A percentile compares a stretch with the other conserved stretches of the same genome.
phyloP scores from a whole-genome alignment of 2,888 invertebrate genomes.

The Cosmia pyralina region DNA sequence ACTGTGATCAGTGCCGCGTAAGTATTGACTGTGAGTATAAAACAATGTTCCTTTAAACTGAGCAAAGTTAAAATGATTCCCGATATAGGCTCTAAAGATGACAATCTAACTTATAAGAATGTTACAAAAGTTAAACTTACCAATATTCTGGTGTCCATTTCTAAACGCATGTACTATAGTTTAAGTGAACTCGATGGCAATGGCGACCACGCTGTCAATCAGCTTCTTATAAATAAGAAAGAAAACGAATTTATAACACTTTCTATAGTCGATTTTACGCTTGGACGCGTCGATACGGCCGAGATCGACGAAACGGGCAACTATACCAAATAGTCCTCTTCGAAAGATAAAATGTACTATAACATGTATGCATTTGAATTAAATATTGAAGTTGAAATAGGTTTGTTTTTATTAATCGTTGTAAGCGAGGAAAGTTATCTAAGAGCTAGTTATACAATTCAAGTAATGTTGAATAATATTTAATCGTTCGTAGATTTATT shows the following conservation, averaged over 20 bases:
- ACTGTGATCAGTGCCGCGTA: too few relatives aligned
- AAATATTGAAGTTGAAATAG: slow-evolving; percentile 8
- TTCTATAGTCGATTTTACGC: slow-evolving; percentile 84
- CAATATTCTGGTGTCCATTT: slow-evolving; percentile 79
- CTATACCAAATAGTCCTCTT: slow-evolving; percentile 40
- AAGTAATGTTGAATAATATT: slow-evolving; percentile 47
- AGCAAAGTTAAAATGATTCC: neutral
- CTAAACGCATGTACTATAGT: slow-evolving; percentile 62
- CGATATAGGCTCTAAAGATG: neutral
- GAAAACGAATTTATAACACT: slow-evolving; percentile 86
- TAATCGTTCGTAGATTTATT: slow-evolving; percentile 30
- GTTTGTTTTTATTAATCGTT: slow-evolving; percentile 34
- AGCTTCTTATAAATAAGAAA: slow-evolving; percentile 86
- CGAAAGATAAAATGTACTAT: slow-evolving; percentile 23
- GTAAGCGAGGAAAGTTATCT: slow-evolving; percentile 37
- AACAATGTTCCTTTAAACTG: neutral
- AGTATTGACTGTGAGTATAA: too few relatives aligned
- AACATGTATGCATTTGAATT: slow-evolving; percentile 24
- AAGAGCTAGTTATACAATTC: slow-evolving; percentile 46
- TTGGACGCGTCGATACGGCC: slow-evolving; percentile 69
- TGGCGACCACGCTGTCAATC: slow-evolving; percentile 74
- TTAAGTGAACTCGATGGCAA: slow-evolving; percentile 71
- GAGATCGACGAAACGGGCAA: slow-evolving; percentile 47
- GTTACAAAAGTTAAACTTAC: slow-evolving; percentile 70
- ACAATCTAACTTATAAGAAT: neutral